Evolutionary conservation across 2,797 vertebrate species (phyloP).

Genomic region (Eulemur albifrons): DNA sequence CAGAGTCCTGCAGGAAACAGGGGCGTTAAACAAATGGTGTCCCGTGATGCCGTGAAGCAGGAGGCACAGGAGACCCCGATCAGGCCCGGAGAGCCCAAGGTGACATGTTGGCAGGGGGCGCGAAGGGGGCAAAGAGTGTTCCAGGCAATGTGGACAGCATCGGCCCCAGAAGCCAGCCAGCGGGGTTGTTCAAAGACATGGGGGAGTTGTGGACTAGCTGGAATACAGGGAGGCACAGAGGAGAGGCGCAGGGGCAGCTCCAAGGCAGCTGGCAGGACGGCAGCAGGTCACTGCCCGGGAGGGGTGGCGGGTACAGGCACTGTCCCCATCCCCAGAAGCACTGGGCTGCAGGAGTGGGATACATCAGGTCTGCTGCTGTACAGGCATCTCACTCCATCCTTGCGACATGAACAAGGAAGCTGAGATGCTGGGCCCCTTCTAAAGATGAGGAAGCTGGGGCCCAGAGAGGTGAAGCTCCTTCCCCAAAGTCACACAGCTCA

Average conservation of each 20-base stretch:
- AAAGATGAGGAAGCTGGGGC: neutral
- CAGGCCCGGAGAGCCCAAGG: neutral
- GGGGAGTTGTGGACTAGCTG: neutral
- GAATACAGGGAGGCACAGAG: neutral
- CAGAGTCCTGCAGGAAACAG: neutral
- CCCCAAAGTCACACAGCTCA: neutral
- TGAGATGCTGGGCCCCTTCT: neutral
- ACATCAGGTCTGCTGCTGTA: neutral
- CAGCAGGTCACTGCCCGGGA: neutral
- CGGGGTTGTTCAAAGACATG: neutral
- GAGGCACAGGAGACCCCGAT: neutral
- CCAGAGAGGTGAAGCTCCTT: neutral
- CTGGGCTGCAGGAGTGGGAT: rapidly evolving
- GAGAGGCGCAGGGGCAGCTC: too few relatives aligned
- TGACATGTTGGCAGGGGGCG: too few relatives aligned
- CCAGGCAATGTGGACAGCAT: neutral
- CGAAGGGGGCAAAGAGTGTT: neutral
- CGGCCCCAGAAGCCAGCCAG: neutral
- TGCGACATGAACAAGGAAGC: neutral
- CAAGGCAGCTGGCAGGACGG: neutral
- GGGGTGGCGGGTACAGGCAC: neutral
- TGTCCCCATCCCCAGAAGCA: neutral
- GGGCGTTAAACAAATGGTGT: too few relatives aligned
- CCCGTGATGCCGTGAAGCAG: neutral
- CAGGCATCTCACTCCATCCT: neutral